Conservation (phyloP, 2,888 invertebrate genomes). For the Teleogryllus oceanicus region DNA sequence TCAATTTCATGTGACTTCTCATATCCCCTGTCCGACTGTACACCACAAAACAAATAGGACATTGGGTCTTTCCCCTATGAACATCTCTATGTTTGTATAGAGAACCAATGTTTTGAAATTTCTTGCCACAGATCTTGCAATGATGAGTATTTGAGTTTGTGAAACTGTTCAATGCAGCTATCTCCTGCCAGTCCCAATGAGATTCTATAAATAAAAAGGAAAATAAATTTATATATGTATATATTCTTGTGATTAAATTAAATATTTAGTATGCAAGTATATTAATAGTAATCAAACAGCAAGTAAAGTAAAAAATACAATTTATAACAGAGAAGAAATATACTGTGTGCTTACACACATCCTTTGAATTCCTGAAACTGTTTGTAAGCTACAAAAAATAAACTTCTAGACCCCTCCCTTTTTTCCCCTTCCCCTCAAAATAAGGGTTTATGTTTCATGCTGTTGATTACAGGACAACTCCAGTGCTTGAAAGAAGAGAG, state of each 20-base stretch:
- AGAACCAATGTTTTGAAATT: conserved; percentile 33
- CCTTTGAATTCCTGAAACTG: neutral
- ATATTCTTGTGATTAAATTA: no score
- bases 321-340: neutral
- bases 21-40: conserved; percentile 33
- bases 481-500: no score
- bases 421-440: no score
- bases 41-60: conserved; percentile 34
- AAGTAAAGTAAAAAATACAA: neutral
- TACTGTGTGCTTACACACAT: conserved; percentile 12
- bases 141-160: neutral
- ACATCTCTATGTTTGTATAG: conserved; percentile 35
- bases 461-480: no score
- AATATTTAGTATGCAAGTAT: neutral
- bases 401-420: no score
- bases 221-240: neutral
- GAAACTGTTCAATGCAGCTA: conserved; percentile 21
- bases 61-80: conserved; percentile 35
- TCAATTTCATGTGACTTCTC: conserved; percentile 27
- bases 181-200: conserved; percentile 27
- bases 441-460: no score
- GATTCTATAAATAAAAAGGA: conserved; percentile 26
- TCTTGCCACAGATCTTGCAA: conserved; percentile 37
- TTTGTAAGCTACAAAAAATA: no score
- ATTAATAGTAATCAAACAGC: conserved; percentile 21